Conservation (phyloP, 2,888 invertebrate genomes). For the Choreutis nemorana region DNA sequence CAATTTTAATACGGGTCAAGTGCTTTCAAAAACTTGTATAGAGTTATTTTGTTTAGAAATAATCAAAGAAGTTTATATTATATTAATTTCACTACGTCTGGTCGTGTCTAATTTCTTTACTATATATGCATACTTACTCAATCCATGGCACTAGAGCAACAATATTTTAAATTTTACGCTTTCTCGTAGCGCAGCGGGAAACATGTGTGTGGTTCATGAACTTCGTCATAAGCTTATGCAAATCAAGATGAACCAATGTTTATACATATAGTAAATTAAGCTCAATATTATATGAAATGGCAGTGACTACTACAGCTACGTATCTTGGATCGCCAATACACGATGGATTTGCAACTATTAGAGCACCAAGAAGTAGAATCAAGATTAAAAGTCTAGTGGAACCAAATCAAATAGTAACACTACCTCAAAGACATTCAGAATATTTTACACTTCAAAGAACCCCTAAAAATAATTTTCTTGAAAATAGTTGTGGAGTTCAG, state of each 20-base stretch:
- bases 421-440: conserved; percentile 60
- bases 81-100: too few species aligned
- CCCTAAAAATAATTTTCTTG: conserved; percentile 46
- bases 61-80: too few species aligned
- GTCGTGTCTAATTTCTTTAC: too few species aligned
- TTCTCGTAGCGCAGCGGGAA: too few species aligned
- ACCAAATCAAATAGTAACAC: conserved; percentile 42
- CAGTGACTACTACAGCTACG: conserved; percentile 49
- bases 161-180: conserved; percentile 35
- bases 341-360: conserved; percentile 89
- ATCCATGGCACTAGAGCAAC: conserved; percentile 22
- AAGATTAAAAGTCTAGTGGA: conserved; percentile 57
- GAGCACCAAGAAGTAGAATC: conserved; percentile 65
- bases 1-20: conserved; percentile 22
- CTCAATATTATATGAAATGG: too few species aligned
- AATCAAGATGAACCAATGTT: too few species aligned
- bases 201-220: too few species aligned
- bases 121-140: too few species aligned
- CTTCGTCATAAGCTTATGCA: too few species aligned
- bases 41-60: too few species aligned
- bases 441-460: conserved; percentile 58
- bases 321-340: conserved; percentile 71
- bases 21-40: conserved; percentile 13
- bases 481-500: conserved; percentile 45
- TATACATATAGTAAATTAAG: too few species aligned